These are phyloP conservation scores for Monochamus alternatus DNA, from an alignment of 2,888 invertebrate species.

Conservation along the genomic window DNA sequence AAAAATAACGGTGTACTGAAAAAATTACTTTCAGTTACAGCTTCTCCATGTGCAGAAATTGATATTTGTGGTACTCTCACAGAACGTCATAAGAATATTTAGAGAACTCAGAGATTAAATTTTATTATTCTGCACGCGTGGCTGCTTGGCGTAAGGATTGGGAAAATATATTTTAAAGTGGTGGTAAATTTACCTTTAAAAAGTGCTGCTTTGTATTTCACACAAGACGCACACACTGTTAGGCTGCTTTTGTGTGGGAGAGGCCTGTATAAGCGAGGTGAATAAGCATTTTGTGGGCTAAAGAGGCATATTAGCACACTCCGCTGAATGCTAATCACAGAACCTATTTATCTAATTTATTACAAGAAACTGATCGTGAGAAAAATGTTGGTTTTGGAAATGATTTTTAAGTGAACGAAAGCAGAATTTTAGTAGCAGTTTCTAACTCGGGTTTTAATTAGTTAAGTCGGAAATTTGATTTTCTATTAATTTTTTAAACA, in stretches of 20 bases:
- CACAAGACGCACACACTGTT: constrained; percentile 49
- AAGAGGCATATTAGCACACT: constrained; percentile 48
- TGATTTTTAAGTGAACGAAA: neutral
- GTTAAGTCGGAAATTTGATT: too few relatives aligned
- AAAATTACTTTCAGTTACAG: too few relatives aligned
- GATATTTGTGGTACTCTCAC: neutral
- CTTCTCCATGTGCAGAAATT: too few relatives aligned
- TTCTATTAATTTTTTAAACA: too few relatives aligned
- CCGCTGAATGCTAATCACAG: constrained; percentile 39
- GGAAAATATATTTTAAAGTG: constrained; percentile 62
- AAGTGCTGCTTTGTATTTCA: constrained; percentile 61
- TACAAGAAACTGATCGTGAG: neutral
- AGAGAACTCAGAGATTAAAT: constrained; percentile 40
- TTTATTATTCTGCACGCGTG: constrained; percentile 56
- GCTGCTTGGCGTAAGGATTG: constrained; percentile 57
- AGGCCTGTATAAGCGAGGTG: constrained; percentile 46
- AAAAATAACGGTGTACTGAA: too few relatives aligned
- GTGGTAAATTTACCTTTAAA: constrained; percentile 63
- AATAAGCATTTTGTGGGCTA: constrained; percentile 46
- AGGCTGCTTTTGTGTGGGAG: constrained; percentile 52
- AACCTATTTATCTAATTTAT: constrained; percentile 21
- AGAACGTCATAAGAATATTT: constrained; percentile 20
- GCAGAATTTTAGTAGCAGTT: neutral
- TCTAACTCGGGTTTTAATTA: too few relatives aligned
- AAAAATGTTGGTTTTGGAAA: neutral